A percentile compares a stretch with the other conserved stretches of the same genome.
These are phyloP conservation scores for Corythornis vintsioides DNA, from an alignment of 2,113 vertebrate genomes.

Conservation along the genomic window DNA sequence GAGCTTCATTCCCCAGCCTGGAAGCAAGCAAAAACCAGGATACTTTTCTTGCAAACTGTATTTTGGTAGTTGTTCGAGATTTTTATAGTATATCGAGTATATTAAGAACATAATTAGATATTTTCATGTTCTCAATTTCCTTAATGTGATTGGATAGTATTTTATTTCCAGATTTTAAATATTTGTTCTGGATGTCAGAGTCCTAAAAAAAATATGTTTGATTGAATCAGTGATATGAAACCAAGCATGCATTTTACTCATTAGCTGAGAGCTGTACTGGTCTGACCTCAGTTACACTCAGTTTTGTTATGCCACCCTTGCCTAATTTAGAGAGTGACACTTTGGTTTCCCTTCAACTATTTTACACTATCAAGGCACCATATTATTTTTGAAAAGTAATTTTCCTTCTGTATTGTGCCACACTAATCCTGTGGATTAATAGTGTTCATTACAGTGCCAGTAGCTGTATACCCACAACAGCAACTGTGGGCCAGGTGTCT, in stretches of 20 bases:
- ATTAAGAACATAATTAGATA: conserved; percentile 10
- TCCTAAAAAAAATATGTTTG: background rate
- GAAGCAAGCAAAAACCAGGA: background rate
- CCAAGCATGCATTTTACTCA: background rate
- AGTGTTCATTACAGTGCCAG: background rate
- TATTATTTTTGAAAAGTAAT: background rate
- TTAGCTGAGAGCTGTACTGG: background rate
- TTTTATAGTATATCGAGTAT: background rate
- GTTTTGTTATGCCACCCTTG: background rate
- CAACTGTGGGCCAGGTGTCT: background rate
- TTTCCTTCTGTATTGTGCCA: background rate
- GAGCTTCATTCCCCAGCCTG: background rate
- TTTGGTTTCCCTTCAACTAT: background rate
- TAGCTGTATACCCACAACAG: background rate
- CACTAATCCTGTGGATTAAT: background rate
- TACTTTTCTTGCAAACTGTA: background rate
- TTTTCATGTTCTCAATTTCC: conserved; percentile 26
- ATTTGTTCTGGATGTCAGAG: background rate
- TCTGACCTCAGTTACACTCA: background rate
- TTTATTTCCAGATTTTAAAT: conserved; percentile 24
- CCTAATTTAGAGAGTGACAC: background rate
- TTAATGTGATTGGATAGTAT: conserved; percentile 25
- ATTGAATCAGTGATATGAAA: conserved; percentile 36
- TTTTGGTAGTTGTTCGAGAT: background rate
- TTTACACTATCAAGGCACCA: background rate